Evolutionary conservation across 2,113 vertebrate species (phyloP).

Genomic region (western clawed frog (Xenopus tropicalis)): DNA sequence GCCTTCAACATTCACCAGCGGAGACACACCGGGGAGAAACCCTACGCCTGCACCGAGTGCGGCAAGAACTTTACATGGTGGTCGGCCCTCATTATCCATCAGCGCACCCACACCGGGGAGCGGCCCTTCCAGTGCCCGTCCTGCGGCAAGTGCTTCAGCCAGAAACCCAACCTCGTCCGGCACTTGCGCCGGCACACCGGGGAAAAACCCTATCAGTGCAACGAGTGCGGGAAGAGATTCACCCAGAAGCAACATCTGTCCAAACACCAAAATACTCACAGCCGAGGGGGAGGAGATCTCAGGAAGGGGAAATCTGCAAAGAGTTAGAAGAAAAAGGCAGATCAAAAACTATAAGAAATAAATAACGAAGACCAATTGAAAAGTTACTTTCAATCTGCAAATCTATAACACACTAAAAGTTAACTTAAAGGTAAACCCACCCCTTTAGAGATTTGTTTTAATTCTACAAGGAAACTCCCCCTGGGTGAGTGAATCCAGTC

Average conservation of each 20-base stretch:
- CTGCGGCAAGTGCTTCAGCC: conserved; percentile 51
- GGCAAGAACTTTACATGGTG: conserved; percentile 41
- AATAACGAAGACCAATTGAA: no score
- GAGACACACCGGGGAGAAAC: conserved; percentile 60
- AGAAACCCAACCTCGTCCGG: conserved; percentile 61
- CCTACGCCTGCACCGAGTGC: conserved; percentile 56
- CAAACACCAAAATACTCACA: conserved; percentile 1
- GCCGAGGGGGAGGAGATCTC: background rate
- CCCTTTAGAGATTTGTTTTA: no score
- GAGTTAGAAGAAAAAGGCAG: no score
- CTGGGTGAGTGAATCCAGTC: no score
- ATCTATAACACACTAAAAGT: no score
- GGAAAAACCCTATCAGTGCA: conserved; percentile 31
- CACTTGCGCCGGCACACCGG: conserved; percentile 54
- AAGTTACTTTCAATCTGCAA: no score
- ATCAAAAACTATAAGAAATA: no score
- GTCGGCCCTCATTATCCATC: background rate
- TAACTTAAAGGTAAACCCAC: no score
- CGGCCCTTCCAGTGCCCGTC: conserved; percentile 43
- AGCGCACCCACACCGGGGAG: conserved; percentile 27
- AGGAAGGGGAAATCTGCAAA: background rate
- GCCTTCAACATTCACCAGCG: conserved; percentile 63
- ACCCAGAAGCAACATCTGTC: conserved; percentile 20
- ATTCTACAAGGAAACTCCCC: no score
- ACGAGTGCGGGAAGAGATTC: conserved; percentile 38